Evolutionary conservation across 2,113 vertebrate species (phyloP).

Genomic region (Poecilia latipinna): DNA sequence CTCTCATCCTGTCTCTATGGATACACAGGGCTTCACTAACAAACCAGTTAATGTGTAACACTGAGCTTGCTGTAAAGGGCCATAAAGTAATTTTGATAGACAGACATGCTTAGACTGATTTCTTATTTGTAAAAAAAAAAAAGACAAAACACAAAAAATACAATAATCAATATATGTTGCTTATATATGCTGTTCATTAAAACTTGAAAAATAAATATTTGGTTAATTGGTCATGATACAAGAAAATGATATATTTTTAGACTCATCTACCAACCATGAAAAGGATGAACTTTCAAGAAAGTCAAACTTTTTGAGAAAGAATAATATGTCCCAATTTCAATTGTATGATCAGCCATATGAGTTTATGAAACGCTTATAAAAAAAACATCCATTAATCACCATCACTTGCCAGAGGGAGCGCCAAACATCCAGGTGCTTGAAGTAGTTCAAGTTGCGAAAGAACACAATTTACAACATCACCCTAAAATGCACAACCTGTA

Average conservation of each 20-base stretch:
- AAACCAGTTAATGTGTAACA: constrained; percentile 51
- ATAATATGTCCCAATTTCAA: neutral
- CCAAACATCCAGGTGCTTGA: neutral
- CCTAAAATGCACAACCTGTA: too few species aligned
- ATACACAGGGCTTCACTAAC: constrained; percentile 5
- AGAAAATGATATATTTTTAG: neutral
- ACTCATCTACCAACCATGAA: neutral
- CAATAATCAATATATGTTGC: neutral
- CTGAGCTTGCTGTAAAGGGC: neutral
- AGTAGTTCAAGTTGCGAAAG: neutral
- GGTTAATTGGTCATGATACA: neutral
- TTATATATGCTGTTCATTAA: neutral
- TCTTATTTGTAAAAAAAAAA: neutral
- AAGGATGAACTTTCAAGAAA: neutral
- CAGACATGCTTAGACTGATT: neutral
- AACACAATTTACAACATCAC: neutral
- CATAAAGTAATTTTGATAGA: constrained; percentile 18
- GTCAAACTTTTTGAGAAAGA: neutral
- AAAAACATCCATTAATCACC: neutral
- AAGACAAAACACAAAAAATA: neutral
- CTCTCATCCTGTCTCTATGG: constrained; percentile 33
- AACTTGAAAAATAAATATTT: neutral
- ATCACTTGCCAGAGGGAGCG: neutral
- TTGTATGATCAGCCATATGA: neutral
- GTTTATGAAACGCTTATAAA: neutral